phyloP scores from a whole-genome alignment of 2,797 vertebrate genomes.

The Euphonia xanthogaster region DNA sequence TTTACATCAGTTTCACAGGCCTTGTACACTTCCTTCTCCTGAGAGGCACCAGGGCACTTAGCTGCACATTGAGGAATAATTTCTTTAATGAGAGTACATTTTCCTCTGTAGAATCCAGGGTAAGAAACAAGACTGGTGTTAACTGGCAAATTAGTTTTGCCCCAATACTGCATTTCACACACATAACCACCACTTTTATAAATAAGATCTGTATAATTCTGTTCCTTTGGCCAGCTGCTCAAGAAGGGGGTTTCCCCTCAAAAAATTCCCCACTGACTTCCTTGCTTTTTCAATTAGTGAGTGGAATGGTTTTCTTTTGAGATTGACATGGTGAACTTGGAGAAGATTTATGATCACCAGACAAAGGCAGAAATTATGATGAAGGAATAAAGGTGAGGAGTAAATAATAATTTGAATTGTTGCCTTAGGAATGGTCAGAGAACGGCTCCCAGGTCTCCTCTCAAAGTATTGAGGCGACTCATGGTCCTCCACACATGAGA shows the following conservation, averaged over 20 bases:
- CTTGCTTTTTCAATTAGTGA: neutral
- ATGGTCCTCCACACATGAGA: neutral
- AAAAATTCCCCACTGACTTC: neutral
- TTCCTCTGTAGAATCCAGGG: neutral
- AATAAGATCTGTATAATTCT: neutral
- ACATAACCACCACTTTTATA: neutral
- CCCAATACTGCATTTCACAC: neutral
- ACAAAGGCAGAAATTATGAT: neutral
- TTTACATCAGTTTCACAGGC: neutral
- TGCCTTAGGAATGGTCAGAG: neutral
- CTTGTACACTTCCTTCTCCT: neutral
- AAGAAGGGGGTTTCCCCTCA: neutral
- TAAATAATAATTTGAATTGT: neutral
- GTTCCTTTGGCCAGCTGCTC: neutral
- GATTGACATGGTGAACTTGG: neutral
- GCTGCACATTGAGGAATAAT: neutral
- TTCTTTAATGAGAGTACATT: neutral
- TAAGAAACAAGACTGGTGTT: neutral
- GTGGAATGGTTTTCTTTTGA: neutral
- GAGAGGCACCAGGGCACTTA: neutral
- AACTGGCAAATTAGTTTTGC: neutral
- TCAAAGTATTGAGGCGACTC: neutral
- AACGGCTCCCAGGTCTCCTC: neutral
- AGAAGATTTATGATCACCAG: neutral
- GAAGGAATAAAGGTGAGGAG: neutral